Evolutionary conservation across 2,888 invertebrate species (phyloP), one percentile per base, ranked within the genome.

Genomic region (Dryadula phaetusa): DNA sequence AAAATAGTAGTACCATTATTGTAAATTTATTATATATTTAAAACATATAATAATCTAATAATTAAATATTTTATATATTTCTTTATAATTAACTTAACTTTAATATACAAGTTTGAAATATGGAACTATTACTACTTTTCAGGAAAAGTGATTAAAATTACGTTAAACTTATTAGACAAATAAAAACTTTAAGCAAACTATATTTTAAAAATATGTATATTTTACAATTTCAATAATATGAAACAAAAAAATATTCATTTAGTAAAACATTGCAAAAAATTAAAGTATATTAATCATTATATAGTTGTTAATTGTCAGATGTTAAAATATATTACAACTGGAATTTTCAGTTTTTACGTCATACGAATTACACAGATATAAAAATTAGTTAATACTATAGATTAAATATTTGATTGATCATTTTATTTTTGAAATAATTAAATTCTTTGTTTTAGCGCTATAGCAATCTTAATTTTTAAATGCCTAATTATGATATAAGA

Each of bases 1-100:
- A n/a, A 18, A 32, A 14, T 5, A 46, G 14, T 60, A n/a, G n/a
- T 60, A 60, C 60, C 60, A 60, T 60, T 32, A 28, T 60, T 7
- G 16, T 1, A 40, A 22, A 22, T n/a, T 2, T 32, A 16, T 32
- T 32, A 28, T 52, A 32, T 52, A 10, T 16, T 10, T 0, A 49
- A 49, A 49, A 32, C 5, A 8, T 3, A 5, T 7, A 32, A 5
- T 32, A 32, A 32, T 32, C 6, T 7, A 32, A 32, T 32, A 32
- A 32, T 32, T 7, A 32, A 32, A 12, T 37, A 37, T 37, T 37
- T 10, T 37, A 37, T 8, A 8, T 37, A 34, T 37, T 37, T 37
- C 12, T 37, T 37, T 3, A 12, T 37, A 37, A 12, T 37, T 37
- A 37, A 37, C 3, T 6, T 28, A 28, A 3, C 12, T 37, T 37